Base-by-base conservation (phyloP, 2,113 vertebrate genomes). In the Oncorhynchus keta region DNA sequence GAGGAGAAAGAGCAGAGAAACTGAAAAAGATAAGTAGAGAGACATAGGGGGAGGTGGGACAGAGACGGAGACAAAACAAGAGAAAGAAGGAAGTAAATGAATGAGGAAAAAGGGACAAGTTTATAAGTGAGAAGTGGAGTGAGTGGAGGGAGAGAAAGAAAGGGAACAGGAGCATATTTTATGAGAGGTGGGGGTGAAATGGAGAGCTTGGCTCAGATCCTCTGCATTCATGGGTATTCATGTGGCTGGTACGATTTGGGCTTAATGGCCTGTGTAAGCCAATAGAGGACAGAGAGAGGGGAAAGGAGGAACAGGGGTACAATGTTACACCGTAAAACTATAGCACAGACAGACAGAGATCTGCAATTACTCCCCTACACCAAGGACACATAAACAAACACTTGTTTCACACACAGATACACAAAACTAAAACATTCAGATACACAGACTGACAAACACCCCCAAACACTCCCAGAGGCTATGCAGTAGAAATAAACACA, bases 171-270 rank as follows among this genome's bases (percentile, higher is more conserved):
- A 45, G 39, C 39, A 45, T 2, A 45, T 45, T 45, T 55, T 2
- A 7, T 16, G 66, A 4, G 14, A 68, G 66, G 30, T 24, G 30
- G 66, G 2, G 73, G 48, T 32, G 64, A 69, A 81, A 65, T 68
- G 74, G 64, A 26, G 1, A 1, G 1, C n/a, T 14, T 22, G 24
- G 12, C n/a, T 0, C 26, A 51, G 11, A 12, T 5, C 20, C 68
- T 80, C 57, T 73, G 66, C 16, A 24, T 35, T 68, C 66, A 28
- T 68, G 66, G 26, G 79, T 61, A 76, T 80, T 81, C 74, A 75
- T 76, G 70, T 26, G 78, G 73, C 71, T 84, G 78, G 82, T 81
- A 84, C 78, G 79, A 80, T 75, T 75, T 55, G 51, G 75, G 57
- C 64, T 68, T 81, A 81, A 81, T 80, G 76, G 76, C 72, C 76